phyloP scores from a whole-genome alignment of 2,797 vertebrate genomes.

The Mormyrus proboscirostris region DNA sequence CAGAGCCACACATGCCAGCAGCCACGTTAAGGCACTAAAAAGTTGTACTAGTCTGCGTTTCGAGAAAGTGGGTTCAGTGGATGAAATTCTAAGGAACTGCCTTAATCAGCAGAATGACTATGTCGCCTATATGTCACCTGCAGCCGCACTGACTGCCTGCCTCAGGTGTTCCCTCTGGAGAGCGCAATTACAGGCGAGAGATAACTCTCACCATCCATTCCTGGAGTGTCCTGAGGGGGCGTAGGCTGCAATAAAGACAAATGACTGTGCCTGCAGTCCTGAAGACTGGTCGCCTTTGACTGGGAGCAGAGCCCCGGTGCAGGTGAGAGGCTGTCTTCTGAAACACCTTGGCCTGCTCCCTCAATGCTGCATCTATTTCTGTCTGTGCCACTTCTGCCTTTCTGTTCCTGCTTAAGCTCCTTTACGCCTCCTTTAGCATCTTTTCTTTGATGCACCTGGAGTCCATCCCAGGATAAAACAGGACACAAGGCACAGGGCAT shows the following conservation, averaged over 20 bases:
- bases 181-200: background rate
- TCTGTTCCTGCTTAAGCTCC: background rate
- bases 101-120: constrained; percentile 12
- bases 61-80: constrained; percentile 11
- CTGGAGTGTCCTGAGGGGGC: background rate
- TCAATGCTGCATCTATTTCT: constrained; percentile 9
- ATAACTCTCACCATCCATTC: background rate
- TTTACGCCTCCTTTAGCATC: background rate
- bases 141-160: background rate
- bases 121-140: background rate
- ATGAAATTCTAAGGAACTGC: background rate
- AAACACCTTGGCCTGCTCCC: constrained; percentile 7
- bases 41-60: background rate
- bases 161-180: constrained; percentile 16
- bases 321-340: constrained; percentile 11
- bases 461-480: background rate
- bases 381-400: background rate
- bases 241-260: constrained; percentile 6
- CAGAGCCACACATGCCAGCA: background rate
- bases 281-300: background rate
- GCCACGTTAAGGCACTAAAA: background rate
- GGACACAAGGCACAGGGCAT: background rate
- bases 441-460: background rate
- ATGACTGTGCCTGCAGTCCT: background rate
- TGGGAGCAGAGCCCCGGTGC: background rate